phyloP scores from a whole-genome alignment of 1,140 invertebrate species.

The Camponotus vicinus region DNA sequence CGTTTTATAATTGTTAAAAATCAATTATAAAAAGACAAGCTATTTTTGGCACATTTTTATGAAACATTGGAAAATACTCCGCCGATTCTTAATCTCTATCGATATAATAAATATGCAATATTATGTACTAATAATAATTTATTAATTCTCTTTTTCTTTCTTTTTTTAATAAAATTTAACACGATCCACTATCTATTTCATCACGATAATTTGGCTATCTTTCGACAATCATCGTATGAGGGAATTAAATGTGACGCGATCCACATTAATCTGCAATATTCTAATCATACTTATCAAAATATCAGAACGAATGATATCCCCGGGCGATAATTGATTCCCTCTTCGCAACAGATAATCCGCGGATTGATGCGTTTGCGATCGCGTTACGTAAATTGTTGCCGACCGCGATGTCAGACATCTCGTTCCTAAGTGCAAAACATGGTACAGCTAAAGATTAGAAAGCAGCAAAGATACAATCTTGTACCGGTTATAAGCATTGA shows the following conservation, averaged over 20 bases:
- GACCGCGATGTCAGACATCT: slow-evolving; percentile 18
- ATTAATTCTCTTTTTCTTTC: neutral
- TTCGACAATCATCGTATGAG: slow-evolving; percentile 52
- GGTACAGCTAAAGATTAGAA: slow-evolving; percentile 53
- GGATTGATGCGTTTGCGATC: slow-evolving; percentile 74
- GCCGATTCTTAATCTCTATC: neutral
- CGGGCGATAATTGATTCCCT: slow-evolving; percentile 75
- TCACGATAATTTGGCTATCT: slow-evolving; percentile 60
- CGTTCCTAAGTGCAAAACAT: slow-evolving; percentile 56
- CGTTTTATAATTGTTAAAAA: slow-evolving; percentile 13
- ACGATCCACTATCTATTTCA: slow-evolving; percentile 38
- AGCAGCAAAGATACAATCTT: slow-evolving; percentile 48
- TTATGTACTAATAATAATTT: slow-evolving; percentile 30
- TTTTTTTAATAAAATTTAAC: slow-evolving; percentile 26
- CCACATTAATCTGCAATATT: slow-evolving; percentile 71
- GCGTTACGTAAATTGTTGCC: slow-evolving; percentile 70
- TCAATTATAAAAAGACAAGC: neutral
- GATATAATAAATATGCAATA: slow-evolving; percentile 6
- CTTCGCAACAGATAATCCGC: slow-evolving; percentile 77
- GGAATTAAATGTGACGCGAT: slow-evolving; percentile 67
- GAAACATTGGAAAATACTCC: neutral
- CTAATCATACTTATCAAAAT: slow-evolving; percentile 76
- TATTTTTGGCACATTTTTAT: neutral
- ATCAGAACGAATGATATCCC: slow-evolving; percentile 74
- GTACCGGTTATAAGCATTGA: slow-evolving; percentile 1